These are phyloP conservation scores for Lanius collurio DNA, from an alignment of 2,113 vertebrate genomes.

Conservation along the genomic window DNA sequence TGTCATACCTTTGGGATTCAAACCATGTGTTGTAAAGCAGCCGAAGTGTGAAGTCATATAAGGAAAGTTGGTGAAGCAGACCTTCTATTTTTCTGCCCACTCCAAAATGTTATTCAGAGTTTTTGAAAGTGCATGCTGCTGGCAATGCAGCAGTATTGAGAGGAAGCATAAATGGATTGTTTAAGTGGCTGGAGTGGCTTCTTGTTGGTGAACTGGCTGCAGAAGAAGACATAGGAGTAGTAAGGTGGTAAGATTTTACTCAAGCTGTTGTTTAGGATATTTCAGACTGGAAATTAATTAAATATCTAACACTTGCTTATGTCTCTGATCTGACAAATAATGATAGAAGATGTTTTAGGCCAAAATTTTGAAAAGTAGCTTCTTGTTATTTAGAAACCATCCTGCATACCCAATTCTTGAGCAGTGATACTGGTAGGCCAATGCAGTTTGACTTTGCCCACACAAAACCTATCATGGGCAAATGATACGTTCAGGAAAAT, in stretches of 20 bases:
- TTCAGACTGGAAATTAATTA: not conserved
- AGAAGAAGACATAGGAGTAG: not conserved
- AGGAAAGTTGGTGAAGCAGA: not conserved
- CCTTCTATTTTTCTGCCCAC: not conserved
- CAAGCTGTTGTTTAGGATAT: not conserved
- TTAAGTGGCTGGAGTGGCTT: not conserved
- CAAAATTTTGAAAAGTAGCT: not conserved
- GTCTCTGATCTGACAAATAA: not conserved
- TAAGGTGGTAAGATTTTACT: not conserved
- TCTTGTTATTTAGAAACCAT: not conserved
- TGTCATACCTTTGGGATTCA: not conserved
- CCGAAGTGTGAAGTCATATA: not conserved
- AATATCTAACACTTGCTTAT: not conserved
- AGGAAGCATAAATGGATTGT: not conserved
- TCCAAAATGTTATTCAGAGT: not conserved
- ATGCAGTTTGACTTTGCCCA: not conserved
- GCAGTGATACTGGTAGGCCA: not conserved
- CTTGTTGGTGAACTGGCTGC: not conserved
- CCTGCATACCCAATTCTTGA: not conserved
- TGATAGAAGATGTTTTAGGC: not conserved
- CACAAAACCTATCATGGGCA: not conserved
- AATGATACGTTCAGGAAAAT: not conserved
- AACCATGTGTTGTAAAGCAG: not conserved
- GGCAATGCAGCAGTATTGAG: not conserved
- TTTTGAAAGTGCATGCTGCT: not conserved